These are phyloP conservation scores for Nannoperca australis DNA, from an alignment of 2,797 vertebrate species.

Conservation along the genomic window DNA sequence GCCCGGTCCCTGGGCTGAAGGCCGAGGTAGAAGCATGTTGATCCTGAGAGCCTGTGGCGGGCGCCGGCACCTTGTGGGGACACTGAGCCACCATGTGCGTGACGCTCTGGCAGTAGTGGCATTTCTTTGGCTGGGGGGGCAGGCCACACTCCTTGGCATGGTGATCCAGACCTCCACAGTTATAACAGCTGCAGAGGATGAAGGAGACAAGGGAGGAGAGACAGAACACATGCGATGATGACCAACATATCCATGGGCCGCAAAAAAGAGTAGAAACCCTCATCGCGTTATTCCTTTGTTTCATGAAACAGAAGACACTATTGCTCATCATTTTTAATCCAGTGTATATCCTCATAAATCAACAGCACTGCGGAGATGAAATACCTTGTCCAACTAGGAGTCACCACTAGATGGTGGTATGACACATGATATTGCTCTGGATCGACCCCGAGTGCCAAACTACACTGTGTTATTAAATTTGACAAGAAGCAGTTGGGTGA, in stretches of 20 bases:
- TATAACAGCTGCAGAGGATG: conserved; percentile 90
- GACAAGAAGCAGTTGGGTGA: conserved; percentile 42
- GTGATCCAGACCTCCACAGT: conserved; percentile 98
- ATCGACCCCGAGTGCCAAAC: neutral
- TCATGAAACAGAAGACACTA: neutral
- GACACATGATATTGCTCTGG: conserved; percentile 19
- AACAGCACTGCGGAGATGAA: neutral
- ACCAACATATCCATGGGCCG: neutral
- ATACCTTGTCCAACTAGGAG: neutral
- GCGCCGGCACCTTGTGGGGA: conserved; percentile 90
- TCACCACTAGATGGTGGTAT: conserved; percentile 74
- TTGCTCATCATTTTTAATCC: neutral
- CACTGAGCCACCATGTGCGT: conserved; percentile 98
- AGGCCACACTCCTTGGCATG: conserved; percentile 99
- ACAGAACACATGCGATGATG: neutral
- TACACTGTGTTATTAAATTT: conserved; percentile 37
- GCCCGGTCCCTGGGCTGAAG: conserved; percentile 73
- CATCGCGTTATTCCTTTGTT: neutral
- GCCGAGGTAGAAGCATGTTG: conserved; percentile 82
- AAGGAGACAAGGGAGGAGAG: neutral
- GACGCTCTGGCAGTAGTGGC: conserved; percentile 99
- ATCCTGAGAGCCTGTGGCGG: conserved; percentile 91
- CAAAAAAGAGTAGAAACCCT: neutral
- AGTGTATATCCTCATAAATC: neutral
- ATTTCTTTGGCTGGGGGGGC: conserved; percentile 98